Evolutionary conservation across 1,140 invertebrate genomes (phyloP), one percentile per base, ranked within the genome.

Genomic region (Scaptomyza montana): DNA sequence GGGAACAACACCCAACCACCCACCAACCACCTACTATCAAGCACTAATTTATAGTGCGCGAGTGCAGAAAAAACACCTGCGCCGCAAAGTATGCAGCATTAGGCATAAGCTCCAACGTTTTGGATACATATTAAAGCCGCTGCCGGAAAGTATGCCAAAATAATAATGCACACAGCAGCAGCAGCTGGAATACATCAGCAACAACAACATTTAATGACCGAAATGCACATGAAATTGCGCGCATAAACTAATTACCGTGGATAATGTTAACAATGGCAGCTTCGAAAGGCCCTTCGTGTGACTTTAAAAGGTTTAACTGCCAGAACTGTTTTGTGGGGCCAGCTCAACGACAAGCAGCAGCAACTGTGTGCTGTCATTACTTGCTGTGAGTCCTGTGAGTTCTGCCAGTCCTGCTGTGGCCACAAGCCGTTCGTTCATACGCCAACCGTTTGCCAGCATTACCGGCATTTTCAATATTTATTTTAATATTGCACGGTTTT

Each of bases 191-290:
- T 46, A 51, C 59, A 53, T 2, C 33, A 53, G 12, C 49, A 49
- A 30, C 53, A 50, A 51, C 78, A 73, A 77, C 65, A 71, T 80
- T 87, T 84, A 80, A 89, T 84, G 77, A 77, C 79, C 79, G 67
- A 89, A 89, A 84, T 84, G 84, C 84, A 89, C 85, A 89, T 89
- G 84, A 89, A 89, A 89, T 89, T 89, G 84, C 70, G 79, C 79
- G 77, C 84, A 89, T 89, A 89, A 89, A 89, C 84, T 89, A 89
- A 89, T 89, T 89, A 89, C 85, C 77, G 45, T 59, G 84, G 85
- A 89, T 89, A 89, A 89, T 84, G 77, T 89, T 89, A 89, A 89
- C 84, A 89, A 89, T 80, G 72, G 68, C 51, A 59, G 64, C 74
- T 36, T 36, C 13, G 41, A 59, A 41, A 13, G 45, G 43, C 51